Percentiles rank a stretch among this genome's conserved stretches.
phyloP scores from a whole-genome alignment of 2,797 vertebrate genomes.

The Scomberomorus guttatus region DNA sequence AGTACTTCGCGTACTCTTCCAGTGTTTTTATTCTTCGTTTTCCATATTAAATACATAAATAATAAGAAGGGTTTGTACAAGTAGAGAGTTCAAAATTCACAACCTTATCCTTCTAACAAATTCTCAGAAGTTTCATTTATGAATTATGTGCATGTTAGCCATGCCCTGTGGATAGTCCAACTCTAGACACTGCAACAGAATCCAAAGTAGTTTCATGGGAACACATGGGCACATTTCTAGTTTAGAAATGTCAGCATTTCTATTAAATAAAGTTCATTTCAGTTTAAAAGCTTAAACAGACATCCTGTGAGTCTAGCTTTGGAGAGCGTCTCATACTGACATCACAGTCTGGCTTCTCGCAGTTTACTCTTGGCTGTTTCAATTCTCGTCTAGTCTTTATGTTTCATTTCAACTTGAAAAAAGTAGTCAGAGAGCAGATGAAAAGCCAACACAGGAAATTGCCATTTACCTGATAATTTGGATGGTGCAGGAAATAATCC shows the following conservation, averaged over 20 bases:
- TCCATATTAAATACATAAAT: constrained; percentile 18
- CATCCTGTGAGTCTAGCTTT: background rate
- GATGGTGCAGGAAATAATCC: constrained; percentile 92
- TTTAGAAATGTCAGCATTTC: constrained; percentile 12
- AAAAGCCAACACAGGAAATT: background rate
- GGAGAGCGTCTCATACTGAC: background rate
- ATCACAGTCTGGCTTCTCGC: background rate
- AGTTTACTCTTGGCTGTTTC: background rate
- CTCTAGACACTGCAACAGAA: background rate
- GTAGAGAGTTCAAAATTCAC: constrained; percentile 14
- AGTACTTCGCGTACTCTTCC: constrained; percentile 6
- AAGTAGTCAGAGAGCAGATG: background rate
- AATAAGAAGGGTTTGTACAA: constrained; percentile 6
- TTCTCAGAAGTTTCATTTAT: constrained; percentile 8
- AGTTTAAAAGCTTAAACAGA: constrained; percentile 11
- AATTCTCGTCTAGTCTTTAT: background rate
- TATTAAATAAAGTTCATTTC: constrained; percentile 11
- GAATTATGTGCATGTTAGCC: background rate
- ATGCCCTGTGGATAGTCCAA: background rate
- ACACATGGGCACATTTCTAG: background rate
- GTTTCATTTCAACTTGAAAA: background rate
- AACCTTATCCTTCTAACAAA: background rate
- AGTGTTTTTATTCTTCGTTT: constrained; percentile 21
- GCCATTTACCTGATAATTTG: constrained; percentile 89
- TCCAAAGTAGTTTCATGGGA: background rate